Evolutionary conservation across 35 echinoderm and acorn worm species (phyloP).

Genomic region (Strongylocentrotus purpuratus): DNA sequence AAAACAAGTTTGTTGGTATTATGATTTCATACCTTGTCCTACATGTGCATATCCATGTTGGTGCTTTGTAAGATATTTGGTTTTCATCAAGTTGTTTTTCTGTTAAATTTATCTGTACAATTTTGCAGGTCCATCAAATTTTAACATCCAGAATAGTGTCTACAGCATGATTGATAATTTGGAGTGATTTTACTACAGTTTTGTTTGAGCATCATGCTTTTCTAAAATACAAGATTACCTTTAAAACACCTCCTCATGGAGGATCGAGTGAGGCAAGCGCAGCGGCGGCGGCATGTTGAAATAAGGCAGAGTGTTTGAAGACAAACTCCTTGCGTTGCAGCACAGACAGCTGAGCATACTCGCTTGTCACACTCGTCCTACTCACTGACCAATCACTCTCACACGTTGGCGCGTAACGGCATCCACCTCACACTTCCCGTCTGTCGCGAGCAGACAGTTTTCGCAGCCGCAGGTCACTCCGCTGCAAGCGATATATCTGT

Average conservation of each 20-base stretch:
- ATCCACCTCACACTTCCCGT: neutral
- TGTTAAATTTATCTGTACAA: no score
- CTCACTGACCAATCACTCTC: neutral
- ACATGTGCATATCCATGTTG: no score
- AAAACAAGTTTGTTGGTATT: no score
- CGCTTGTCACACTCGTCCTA: neutral
- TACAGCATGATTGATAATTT: no score
- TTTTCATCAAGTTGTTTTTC: no score
- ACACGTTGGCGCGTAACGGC: neutral
- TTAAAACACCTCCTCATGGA: neutral
- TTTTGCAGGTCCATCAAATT: no score
- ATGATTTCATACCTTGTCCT: no score
- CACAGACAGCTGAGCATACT: neutral
- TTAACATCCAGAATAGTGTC: no score
- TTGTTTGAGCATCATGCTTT: no score
- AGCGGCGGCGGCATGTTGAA: neutral
- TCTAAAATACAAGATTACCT: neutral
- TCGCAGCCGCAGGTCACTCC: neutral
- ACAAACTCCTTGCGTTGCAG: neutral
- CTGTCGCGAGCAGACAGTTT: neutral
- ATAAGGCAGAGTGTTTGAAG: neutral
- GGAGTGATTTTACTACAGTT: no score
- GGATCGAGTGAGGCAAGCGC: neutral
- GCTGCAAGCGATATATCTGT: neutral
- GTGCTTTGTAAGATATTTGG: no score